A percentile compares a stretch with the other conserved stretches of the same genome.
Evolutionary conservation across 2,113 vertebrate species (phyloP).

Genomic region (Callaeas wilsoni): DNA sequence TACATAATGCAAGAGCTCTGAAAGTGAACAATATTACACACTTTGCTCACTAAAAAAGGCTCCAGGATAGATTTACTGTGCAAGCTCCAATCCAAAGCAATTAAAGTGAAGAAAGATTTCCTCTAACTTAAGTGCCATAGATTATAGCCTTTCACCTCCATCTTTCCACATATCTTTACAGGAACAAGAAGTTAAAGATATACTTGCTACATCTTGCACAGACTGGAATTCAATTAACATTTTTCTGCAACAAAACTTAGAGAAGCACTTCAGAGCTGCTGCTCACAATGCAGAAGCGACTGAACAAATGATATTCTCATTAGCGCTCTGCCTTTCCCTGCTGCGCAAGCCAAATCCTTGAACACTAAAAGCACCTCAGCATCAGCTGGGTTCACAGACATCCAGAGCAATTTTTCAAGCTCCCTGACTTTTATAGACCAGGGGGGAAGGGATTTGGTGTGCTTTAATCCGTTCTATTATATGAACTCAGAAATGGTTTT

Average conservation of each 20-base stretch:
- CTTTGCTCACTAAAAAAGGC: background rate
- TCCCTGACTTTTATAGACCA: constrained; percentile 53
- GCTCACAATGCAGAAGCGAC: constrained; percentile 26
- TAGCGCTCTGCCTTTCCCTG: constrained; percentile 44
- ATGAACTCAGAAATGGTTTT: constrained; percentile 42
- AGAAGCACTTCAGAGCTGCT: constrained; percentile 41
- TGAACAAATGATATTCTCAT: constrained; percentile 54
- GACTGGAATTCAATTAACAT: constrained; percentile 42
- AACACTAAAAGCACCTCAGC: constrained; percentile 47
- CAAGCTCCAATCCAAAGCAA: background rate
- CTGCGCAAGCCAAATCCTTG: constrained; percentile 47
- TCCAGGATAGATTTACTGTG: background rate
- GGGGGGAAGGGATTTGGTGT: constrained; percentile 38
- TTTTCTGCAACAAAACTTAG: constrained; percentile 31
- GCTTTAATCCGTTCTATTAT: constrained; percentile 47
- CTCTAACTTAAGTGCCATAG: background rate
- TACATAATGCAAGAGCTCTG: background rate
- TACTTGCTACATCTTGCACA: background rate
- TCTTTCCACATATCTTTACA: background rate
- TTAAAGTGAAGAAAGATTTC: constrained; percentile 16
- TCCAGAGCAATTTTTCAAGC: constrained; percentile 45
- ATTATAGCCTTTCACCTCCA: background rate
- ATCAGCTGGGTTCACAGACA: constrained; percentile 53
- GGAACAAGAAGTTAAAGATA: constrained; percentile 25
- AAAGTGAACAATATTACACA: background rate